A percentile compares a stretch with the other conserved stretches of the same genome.
These are phyloP conservation scores for Cinara cedri DNA, from an alignment of 2,888 invertebrate species.

Conservation along the genomic window DNA sequence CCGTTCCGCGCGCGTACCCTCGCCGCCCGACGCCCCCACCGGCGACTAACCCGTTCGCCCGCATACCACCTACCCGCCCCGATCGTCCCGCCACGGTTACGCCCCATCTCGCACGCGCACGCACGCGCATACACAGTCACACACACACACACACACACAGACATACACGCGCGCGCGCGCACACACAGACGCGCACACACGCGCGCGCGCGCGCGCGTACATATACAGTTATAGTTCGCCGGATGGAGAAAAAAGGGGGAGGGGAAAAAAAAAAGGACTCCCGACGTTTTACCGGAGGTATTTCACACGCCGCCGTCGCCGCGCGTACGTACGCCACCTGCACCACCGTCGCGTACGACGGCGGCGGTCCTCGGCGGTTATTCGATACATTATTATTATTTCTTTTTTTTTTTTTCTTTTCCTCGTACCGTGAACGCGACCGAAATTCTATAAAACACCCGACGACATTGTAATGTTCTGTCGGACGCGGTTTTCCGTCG, in stretches of 20 bases:
- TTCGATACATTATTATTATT: too few relatives aligned
- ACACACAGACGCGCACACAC: neutral
- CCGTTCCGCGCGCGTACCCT: slow-evolving; percentile 24
- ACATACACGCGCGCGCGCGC: neutral
- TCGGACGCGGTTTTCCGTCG: too few relatives aligned
- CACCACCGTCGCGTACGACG: neutral
- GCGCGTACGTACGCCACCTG: neutral
- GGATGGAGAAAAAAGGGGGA: neutral
- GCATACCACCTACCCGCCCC: neutral
- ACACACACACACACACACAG: too few relatives aligned
- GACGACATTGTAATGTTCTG: too few relatives aligned
- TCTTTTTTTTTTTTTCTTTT: too few relatives aligned
- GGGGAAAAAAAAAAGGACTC: neutral
- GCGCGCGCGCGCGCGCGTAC: neutral
- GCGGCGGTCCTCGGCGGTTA: neutral
- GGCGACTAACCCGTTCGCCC: neutral
- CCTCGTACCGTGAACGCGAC: too few relatives aligned
- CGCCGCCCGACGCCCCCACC: neutral
- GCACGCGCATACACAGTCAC: neutral
- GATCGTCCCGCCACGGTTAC: neutral
- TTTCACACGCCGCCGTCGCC: slow-evolving; percentile 21
- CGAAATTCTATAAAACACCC: too few relatives aligned
- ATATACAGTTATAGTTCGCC: neutral
- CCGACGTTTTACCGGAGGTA: neutral
- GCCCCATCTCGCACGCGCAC: neutral